Conservation (phyloP, 2,888 invertebrate species). For the Steinernema carpocapsae region DNA sequence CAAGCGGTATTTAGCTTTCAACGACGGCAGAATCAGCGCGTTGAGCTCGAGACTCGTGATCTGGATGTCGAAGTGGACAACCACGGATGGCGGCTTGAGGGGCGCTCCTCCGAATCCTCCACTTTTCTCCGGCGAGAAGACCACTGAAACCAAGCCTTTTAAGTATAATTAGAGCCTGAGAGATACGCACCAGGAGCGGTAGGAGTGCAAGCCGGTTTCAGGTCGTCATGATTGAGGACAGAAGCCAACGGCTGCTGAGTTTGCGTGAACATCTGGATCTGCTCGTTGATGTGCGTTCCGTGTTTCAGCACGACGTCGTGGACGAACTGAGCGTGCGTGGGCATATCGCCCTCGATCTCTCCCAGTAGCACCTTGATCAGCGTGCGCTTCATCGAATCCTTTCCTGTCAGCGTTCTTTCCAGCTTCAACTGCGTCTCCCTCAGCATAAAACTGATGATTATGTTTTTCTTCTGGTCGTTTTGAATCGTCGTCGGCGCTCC, state of each 20-base stretch:
- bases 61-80: constrained; percentile 48
- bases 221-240: constrained; percentile 7
- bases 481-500: background rate
- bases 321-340: constrained; percentile 94
- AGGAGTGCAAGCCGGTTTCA: constrained; percentile 18
- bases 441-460: constrained; percentile 6
- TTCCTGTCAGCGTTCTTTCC: background rate
- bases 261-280: constrained; percentile 40
- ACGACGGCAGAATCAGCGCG: constrained; percentile 89
- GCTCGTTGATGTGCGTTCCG: constrained; percentile 56
- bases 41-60: constrained; percentile 83
- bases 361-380: constrained; percentile 46
- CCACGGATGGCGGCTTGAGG: constrained; percentile 17
- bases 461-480: constrained; percentile 1
- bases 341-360: constrained; percentile 80
- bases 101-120: background rate
- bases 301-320: constrained; percentile 86
- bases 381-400: background rate
- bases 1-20: constrained; percentile 96
- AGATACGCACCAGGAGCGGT: too few relatives aligned
- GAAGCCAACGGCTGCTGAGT: constrained; percentile 3
- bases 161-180: too few relatives aligned
- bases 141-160: too few relatives aligned
- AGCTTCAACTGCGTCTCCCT: constrained; percentile 5
- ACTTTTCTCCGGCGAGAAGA: background rate